A percentile compares a stretch with the other conserved stretches of the same genome.
phyloP scores from a whole-genome alignment of 2,797 vertebrate species.

The Tapera naevia region DNA sequence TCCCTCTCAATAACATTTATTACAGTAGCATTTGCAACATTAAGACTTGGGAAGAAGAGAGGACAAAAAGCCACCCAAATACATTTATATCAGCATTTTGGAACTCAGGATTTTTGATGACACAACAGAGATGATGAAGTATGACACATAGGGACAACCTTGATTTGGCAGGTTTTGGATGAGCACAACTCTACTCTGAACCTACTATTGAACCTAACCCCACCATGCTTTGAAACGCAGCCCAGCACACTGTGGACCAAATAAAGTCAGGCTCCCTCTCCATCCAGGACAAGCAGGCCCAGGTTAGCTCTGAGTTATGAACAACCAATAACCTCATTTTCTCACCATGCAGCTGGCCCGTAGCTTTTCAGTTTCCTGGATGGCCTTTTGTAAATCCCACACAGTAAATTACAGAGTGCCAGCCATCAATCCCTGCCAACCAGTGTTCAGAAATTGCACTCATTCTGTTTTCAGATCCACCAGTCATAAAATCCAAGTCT shows the following conservation, averaged over 20 bases:
- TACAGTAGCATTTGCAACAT: slow-evolving; percentile 33
- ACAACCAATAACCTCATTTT: background rate
- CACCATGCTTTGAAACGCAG: background rate
- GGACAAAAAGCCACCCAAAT: background rate
- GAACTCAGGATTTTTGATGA: background rate
- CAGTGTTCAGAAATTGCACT: background rate
- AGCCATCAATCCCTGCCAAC: background rate
- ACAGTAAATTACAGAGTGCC: background rate
- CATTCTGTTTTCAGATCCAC: slow-evolving; percentile 4
- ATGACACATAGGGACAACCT: background rate
- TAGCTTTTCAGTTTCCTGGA: background rate
- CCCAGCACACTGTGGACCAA: background rate
- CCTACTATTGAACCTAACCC: background rate
- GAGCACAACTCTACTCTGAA: background rate
- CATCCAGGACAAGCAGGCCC: background rate
- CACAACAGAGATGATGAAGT: background rate
- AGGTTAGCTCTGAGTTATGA: background rate
- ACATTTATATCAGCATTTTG: background rate
- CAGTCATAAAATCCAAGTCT: background rate
- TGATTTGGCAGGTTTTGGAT: background rate
- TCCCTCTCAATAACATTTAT: slow-evolving; percentile 1
- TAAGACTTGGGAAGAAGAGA: background rate
- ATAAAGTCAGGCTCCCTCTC: background rate
- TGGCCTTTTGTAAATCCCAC: background rate
- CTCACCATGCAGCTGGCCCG: background rate